Evolutionary conservation across 2,888 invertebrate species (phyloP).

Genomic region (Scaptomyza flava): DNA sequence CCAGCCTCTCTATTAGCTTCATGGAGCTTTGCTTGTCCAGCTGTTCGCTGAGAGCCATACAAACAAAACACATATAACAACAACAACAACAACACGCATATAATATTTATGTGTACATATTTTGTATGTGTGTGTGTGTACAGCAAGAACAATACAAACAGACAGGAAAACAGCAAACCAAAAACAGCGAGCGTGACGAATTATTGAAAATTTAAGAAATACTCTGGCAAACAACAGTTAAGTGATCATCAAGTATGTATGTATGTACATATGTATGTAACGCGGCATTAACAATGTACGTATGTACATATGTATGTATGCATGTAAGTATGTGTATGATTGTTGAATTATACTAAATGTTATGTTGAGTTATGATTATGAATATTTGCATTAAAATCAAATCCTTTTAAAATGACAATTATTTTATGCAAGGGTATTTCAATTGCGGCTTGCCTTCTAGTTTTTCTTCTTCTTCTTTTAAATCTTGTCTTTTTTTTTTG

Average conservation of each 20-base stretch:
- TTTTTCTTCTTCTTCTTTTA: no score
- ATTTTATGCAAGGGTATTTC: slow-evolving; percentile 15
- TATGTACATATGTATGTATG: no score
- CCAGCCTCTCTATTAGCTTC: slow-evolving; percentile 82
- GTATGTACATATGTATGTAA: no score
- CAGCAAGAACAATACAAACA: neutral
- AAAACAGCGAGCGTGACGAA: slow-evolving; percentile 18
- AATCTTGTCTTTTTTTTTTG: neutral
- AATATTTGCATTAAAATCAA: neutral
- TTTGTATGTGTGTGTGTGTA: neutral
- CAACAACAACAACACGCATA: slow-evolving; percentile 1
- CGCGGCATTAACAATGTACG: no score
- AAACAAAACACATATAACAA: slow-evolving; percentile 1
- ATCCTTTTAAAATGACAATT: neutral
- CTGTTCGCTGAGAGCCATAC: slow-evolving; percentile 73
- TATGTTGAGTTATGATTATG: no score
- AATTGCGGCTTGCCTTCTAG: neutral
- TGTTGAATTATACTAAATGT: no score
- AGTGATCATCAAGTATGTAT: neutral
- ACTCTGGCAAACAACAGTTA: neutral
- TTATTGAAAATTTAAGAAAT: slow-evolving; percentile 29
- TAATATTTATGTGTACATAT: neutral
- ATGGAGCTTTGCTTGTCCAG: slow-evolving; percentile 81
- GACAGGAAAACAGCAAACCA: neutral
- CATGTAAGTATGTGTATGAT: no score